These are phyloP conservation scores for Drosophila mulleri DNA, from an alignment of 2,888 invertebrate genomes.

Conservation along the genomic window DNA sequence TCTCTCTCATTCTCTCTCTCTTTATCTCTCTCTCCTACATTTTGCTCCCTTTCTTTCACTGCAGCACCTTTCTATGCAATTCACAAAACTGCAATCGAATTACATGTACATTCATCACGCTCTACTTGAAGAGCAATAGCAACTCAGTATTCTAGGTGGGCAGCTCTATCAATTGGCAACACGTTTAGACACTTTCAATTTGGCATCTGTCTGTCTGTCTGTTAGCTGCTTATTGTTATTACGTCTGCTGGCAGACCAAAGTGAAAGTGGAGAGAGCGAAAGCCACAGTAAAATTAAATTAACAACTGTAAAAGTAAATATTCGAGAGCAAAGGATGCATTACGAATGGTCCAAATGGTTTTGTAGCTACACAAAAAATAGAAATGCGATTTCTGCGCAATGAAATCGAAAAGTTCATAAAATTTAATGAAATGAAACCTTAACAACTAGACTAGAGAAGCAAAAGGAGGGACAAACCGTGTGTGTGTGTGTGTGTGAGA, in stretches of 20 bases:
- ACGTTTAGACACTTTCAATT: constrained; percentile 17
- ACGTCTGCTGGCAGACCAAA: constrained; percentile 44
- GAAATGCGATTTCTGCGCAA: constrained; percentile 20
- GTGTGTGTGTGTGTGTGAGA: not conserved
- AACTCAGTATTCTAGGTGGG: not conserved
- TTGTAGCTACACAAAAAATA: constrained; percentile 12
- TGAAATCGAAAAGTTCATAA: constrained; percentile 53
- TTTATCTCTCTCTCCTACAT: not conserved
- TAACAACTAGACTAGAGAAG: constrained; percentile 13
- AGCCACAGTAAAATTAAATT: constrained; percentile 33
- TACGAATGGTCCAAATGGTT: constrained; percentile 24
- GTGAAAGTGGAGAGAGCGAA: not conserved
- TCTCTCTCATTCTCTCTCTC: not conserved
- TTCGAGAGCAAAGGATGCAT: constrained; percentile 32
- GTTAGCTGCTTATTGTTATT: constrained; percentile 43
- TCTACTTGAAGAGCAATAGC: not conserved
- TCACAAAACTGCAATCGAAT: not conserved
- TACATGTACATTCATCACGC: not conserved
- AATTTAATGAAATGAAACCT: constrained; percentile 70
- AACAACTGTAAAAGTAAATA: constrained; percentile 40
- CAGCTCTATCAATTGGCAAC: constrained; percentile 26
- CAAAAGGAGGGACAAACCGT: not conserved
- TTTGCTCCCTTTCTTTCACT: no score
- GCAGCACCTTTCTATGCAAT: constrained; percentile 3
- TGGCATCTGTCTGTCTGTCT: constrained; percentile 19